Evolutionary conservation across 1,140 invertebrate species (phyloP).

Genomic region (Halesus radiatus): DNA sequence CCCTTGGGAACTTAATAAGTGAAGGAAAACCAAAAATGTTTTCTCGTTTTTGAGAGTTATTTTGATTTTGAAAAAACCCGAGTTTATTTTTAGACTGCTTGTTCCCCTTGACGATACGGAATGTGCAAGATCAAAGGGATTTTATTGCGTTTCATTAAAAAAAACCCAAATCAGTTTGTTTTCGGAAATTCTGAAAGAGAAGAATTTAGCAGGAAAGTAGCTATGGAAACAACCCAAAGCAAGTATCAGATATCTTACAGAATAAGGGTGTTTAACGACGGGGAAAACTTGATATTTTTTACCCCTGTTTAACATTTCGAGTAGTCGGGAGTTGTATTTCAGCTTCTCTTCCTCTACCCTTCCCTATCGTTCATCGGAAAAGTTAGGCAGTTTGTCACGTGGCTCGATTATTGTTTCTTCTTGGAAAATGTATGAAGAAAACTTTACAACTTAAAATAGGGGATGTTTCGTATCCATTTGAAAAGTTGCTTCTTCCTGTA

Average conservation of each 20-base stretch:
- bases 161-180: too few relatives aligned
- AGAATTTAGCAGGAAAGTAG: background rate
- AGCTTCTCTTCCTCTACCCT: background rate
- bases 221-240: background rate
- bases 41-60: background rate
- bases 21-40: background rate
- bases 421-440: conserved; percentile 9
- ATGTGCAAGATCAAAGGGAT: background rate
- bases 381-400: conserved; percentile 53
- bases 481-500: conserved; percentile 17
- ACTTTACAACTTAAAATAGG: conserved; percentile 28
- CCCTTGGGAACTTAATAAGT: background rate
- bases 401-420: conserved; percentile 33
- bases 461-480: conserved; percentile 32
- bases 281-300: background rate
- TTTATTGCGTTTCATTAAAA: background rate
- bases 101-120: background rate
- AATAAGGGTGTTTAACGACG: background rate
- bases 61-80: background rate
- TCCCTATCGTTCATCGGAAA: conserved; percentile 40
- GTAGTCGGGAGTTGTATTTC: background rate
- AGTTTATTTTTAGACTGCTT: background rate
- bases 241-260: background rate
- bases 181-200: background rate
- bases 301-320: background rate